Evolutionary conservation across 2,888 invertebrate genomes (phyloP).

Genomic region (Epinotia nisella): DNA sequence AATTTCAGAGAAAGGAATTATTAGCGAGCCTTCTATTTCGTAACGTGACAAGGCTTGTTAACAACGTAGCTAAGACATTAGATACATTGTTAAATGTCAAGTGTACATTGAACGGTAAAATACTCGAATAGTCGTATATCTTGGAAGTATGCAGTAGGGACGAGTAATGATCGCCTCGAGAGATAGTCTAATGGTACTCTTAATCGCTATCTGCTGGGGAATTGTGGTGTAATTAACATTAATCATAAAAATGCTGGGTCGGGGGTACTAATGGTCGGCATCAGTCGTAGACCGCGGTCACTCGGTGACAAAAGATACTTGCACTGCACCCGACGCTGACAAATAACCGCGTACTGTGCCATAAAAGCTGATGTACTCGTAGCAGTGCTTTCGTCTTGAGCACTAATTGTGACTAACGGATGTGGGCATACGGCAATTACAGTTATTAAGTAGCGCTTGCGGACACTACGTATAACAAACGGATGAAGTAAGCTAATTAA

Average conservation of each 20-base stretch:
- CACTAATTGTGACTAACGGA: slow-evolving; percentile 36
- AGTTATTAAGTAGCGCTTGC: background rate
- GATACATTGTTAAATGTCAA: slow-evolving; percentile 32
- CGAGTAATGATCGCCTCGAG: slow-evolving; percentile 70
- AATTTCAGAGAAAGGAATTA: slow-evolving; percentile 47
- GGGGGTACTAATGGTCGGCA: slow-evolving; percentile 71
- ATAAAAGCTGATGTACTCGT: slow-evolving; percentile 49
- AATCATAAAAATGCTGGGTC: slow-evolving; percentile 74
- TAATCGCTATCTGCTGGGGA: slow-evolving; percentile 72
- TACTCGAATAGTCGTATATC: slow-evolving; percentile 17
- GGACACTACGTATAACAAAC: background rate
- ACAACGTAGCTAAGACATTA: slow-evolving; percentile 18
- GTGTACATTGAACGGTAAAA: slow-evolving; percentile 31
- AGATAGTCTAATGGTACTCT: slow-evolving; percentile 70
- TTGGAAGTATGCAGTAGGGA: slow-evolving; percentile 50
- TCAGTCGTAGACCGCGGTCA: slow-evolving; percentile 59
- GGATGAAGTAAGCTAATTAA: background rate
- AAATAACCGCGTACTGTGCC: slow-evolving; percentile 60
- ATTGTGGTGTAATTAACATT: slow-evolving; percentile 80
- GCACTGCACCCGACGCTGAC: slow-evolving; percentile 66
- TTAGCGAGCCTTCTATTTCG: slow-evolving; percentile 44
- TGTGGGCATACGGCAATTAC: slow-evolving; percentile 7
- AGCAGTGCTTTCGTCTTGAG: slow-evolving; percentile 45
- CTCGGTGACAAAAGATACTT: slow-evolving; percentile 67
- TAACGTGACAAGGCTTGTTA: slow-evolving; percentile 36